These are phyloP conservation scores for Cryptoprocta ferox DNA, from an alignment of 2,797 vertebrate species.

Conservation along the genomic window DNA sequence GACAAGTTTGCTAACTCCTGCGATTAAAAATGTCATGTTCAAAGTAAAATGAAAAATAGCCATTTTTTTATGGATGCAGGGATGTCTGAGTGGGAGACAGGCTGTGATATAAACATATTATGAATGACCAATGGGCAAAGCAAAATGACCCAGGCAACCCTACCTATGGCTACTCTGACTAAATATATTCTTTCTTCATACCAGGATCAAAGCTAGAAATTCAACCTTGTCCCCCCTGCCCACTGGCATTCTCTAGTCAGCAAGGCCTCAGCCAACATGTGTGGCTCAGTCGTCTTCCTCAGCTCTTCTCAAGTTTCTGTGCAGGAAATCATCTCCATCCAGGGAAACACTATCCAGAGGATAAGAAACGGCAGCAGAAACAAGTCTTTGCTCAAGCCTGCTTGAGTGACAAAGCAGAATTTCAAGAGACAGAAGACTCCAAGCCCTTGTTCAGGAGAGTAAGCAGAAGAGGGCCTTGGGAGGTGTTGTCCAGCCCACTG, in stretches of 20 bases:
- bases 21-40: neutral
- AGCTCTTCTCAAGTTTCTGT: neutral
- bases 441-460: neutral
- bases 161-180: neutral
- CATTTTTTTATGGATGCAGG: neutral
- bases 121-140: neutral
- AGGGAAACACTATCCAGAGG: neutral
- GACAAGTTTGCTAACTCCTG: neutral
- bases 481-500: neutral
- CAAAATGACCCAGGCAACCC: neutral
- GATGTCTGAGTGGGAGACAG: neutral
- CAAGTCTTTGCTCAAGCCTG: neutral
- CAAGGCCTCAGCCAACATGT: conserved; percentile 5
- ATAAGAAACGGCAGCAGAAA: conserved; percentile 4
- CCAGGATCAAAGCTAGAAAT: conserved; percentile 32
- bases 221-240: neutral
- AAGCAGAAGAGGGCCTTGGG: neutral
- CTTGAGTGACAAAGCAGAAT: neutral
- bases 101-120: neutral
- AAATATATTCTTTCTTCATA: conserved; percentile 29
- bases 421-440: conserved; percentile 7
- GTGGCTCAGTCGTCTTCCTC: neutral
- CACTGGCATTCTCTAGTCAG: neutral
- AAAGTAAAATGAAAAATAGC: neutral
- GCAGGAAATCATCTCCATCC: neutral